A percentile compares a stretch with the other conserved stretches of the same genome.
phyloP scores from a whole-genome alignment of 2,113 vertebrate genomes.

The Urocolius indicus region DNA sequence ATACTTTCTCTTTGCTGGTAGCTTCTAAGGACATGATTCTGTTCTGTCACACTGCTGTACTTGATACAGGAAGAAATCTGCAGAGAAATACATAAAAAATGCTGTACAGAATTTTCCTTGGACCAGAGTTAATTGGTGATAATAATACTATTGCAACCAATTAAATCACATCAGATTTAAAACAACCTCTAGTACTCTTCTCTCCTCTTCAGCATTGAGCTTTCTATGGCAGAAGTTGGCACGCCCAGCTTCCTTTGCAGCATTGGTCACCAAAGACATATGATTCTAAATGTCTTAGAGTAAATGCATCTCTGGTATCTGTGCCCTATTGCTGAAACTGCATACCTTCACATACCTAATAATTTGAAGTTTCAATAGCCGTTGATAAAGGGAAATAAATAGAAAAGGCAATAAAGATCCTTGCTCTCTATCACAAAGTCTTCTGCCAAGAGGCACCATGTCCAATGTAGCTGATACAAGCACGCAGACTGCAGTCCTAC shows the following conservation, averaged over 20 bases:
- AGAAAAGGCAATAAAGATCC: neutral
- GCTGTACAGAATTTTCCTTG: neutral
- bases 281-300: neutral
- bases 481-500: neutral
- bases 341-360: neutral
- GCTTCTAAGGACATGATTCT: neutral
- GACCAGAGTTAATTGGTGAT: neutral
- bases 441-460: neutral
- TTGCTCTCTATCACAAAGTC: neutral
- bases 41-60: neutral
- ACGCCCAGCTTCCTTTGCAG: neutral
- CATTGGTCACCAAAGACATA: neutral
- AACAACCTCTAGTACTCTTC: neutral
- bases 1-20: constrained; percentile 1
- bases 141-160: neutral
- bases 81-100: neutral
- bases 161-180: neutral
- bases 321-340: neutral
- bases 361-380: neutral
- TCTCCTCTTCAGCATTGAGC: neutral
- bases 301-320: neutral
- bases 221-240: neutral
- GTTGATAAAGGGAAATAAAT: neutral
- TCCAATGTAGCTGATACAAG: neutral
- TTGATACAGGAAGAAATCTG: neutral